Evolutionary conservation across 2,797 vertebrate species (phyloP), one percentile per base, ranked within the genome.

Genomic region (Denticeps clupeoides): DNA sequence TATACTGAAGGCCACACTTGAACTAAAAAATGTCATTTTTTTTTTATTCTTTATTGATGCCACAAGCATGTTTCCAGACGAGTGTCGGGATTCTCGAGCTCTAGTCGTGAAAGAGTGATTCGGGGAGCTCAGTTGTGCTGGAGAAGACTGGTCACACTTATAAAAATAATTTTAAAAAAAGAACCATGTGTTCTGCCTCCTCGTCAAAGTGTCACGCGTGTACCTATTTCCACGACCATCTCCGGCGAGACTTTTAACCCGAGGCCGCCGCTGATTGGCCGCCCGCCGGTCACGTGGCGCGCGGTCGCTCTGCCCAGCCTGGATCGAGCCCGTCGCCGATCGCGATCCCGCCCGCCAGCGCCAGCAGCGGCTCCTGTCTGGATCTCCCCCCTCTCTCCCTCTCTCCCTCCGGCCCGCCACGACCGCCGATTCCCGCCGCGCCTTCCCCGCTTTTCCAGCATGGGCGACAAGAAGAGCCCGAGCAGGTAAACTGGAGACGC

Each of bases 401-500:
- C 18, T 22, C 54, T 55, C 57, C 33, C 33, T 45, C 42, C 32
- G 38, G 41, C n/a, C n/a, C n/a, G n/a, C 68, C 65, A 65, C 79
- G 73, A 71, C 73, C 69, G 70, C 76, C 73, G 71, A 78, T 75
- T 78, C 58, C 70, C 51, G 63, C 69, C 70, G 67, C 65, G n/a
- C 69, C 66, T 67, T 68, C 77, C 67, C 76, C 71, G 69, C 66
- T 76, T 81, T 70, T 73, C 72, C 86, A 90, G 74, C 80, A 96
- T 96, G 92, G 90, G 92, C 81, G 90, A 93, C 87, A 93, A 94
- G 81, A 94, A 93, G 88, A 96, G 91, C 90, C 91, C 90, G 71
- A 93, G 83, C 84, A 93, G 91, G 91, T 93, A 89, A 84, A 24
- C n/a, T n/a, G n/a, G n/a, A n/a, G n/a, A n/a, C n/a, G n/a, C n/a